Conservation (phyloP, 2,888 invertebrate genomes). For the Crematogaster levior region DNA sequence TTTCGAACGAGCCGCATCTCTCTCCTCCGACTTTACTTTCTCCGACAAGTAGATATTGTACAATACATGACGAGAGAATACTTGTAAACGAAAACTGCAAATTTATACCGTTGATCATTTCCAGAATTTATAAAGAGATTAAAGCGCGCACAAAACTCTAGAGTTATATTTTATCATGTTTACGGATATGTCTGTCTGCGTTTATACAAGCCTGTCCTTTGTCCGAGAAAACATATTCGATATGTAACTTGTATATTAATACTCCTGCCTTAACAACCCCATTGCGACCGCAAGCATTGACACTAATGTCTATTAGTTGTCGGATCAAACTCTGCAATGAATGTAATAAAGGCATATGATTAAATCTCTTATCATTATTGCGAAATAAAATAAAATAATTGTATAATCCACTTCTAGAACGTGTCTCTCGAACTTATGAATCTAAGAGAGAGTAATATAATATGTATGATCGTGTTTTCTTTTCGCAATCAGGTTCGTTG, state of each 20-base stretch:
- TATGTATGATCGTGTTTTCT: neutral
- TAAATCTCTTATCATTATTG: slow-evolving; percentile 47
- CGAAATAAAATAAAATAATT: slow-evolving; percentile 38
- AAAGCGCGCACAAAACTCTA: slow-evolving; percentile 22
- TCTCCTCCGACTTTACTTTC: slow-evolving; percentile 38
- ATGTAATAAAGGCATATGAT: slow-evolving; percentile 50
- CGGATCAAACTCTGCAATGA: slow-evolving; percentile 47
- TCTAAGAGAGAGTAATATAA: neutral
- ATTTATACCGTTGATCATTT: slow-evolving; percentile 46
- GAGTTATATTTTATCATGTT: slow-evolving; percentile 49
- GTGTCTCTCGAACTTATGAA: slow-evolving; percentile 7
- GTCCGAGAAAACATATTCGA: slow-evolving; percentile 49
- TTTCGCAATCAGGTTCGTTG: slow-evolving; percentile 31
- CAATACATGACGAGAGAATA: neutral
- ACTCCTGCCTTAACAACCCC: slow-evolving; percentile 38
- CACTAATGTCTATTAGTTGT: slow-evolving; percentile 31
- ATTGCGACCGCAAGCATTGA: slow-evolving; percentile 48
- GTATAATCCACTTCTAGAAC: slow-evolving; percentile 19
- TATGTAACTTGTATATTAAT: slow-evolving; percentile 37
- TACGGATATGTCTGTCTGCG: slow-evolving; percentile 39
- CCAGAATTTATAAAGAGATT: slow-evolving; percentile 45
- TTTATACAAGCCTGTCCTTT: slow-evolving; percentile 48
- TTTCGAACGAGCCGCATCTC: slow-evolving; percentile 44
- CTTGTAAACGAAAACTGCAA: slow-evolving; percentile 33
- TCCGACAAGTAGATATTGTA: slow-evolving; percentile 35